phyloP scores from a whole-genome alignment of 1,140 invertebrate species.

The Monochamus saltuarius region DNA sequence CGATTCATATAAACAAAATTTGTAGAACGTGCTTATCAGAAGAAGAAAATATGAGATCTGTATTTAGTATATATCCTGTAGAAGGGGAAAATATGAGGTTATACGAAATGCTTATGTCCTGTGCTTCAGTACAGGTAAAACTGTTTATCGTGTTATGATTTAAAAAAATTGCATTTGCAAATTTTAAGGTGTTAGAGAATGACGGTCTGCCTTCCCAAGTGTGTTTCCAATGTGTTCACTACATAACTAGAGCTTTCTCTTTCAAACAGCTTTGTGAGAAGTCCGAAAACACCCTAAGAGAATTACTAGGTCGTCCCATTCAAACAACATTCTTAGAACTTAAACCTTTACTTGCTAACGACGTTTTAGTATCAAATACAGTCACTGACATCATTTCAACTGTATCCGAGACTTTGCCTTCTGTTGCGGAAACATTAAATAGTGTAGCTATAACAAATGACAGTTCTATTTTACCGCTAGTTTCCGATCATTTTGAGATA shows the following conservation, averaged over 20 bases:
- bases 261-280: slow-evolving; percentile 52
- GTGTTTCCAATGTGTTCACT: slow-evolving; percentile 51
- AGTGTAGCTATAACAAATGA: neutral
- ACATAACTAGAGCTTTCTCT: slow-evolving; percentile 49
- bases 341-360: slow-evolving; percentile 9
- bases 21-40: slow-evolving; percentile 43
- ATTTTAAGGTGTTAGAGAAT: slow-evolving; percentile 46
- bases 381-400: slow-evolving; percentile 3
- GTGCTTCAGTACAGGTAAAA: slow-evolving; percentile 27
- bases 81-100: slow-evolving; percentile 32
- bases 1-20: slow-evolving; percentile 40
- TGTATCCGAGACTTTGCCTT: neutral
- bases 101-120: slow-evolving; percentile 42
- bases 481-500: neutral
- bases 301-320: slow-evolving; percentile 28
- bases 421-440: neutral
- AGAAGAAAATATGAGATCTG: slow-evolving; percentile 34
- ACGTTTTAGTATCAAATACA: slow-evolving; percentile 7
- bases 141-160: too few species aligned
- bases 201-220: slow-evolving; percentile 52
- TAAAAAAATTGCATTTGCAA: slow-evolving; percentile 1
- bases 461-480: too few species aligned
- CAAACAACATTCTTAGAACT: slow-evolving; percentile 24
- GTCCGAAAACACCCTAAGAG: slow-evolving; percentile 47
- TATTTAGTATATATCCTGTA: slow-evolving; percentile 37